phyloP scores from a whole-genome alignment of 2,113 vertebrate species.

The Chamaetylas fuelleborni region DNA sequence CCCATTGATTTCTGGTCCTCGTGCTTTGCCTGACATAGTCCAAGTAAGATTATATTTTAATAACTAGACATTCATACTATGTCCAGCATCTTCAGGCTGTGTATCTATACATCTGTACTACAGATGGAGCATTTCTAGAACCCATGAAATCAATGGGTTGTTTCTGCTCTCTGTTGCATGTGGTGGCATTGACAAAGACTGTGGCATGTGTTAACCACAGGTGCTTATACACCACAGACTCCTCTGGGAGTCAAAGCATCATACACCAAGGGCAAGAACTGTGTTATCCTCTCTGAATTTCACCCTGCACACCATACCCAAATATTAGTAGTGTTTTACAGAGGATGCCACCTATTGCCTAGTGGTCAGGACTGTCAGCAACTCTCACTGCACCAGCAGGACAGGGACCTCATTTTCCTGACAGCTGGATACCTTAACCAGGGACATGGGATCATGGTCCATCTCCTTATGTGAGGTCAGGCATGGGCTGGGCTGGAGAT shows the following conservation, averaged over 20 bases:
- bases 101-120: not conserved
- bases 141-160: not conserved
- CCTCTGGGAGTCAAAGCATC: not conserved
- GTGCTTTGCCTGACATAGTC: not conserved
- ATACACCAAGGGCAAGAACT: accelerated
- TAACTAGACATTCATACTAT: not conserved
- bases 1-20: not conserved
- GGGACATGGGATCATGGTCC: accelerated
- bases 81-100: not conserved
- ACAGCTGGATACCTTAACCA: not conserved
- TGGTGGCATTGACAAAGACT: not conserved
- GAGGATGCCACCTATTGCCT: not conserved
- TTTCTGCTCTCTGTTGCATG: not conserved
- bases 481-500: not conserved
- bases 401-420: accelerated
- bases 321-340: not conserved
- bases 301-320: not conserved
- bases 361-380: not conserved
- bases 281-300: not conserved
- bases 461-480: not conserved
- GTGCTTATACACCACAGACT: not conserved
- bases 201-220: not conserved
- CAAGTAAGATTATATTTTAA: not conserved
- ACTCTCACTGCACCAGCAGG: not conserved
- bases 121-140: not conserved